phyloP scores from a whole-genome alignment of 2,797 vertebrate species.

The Periparus ater region DNA sequence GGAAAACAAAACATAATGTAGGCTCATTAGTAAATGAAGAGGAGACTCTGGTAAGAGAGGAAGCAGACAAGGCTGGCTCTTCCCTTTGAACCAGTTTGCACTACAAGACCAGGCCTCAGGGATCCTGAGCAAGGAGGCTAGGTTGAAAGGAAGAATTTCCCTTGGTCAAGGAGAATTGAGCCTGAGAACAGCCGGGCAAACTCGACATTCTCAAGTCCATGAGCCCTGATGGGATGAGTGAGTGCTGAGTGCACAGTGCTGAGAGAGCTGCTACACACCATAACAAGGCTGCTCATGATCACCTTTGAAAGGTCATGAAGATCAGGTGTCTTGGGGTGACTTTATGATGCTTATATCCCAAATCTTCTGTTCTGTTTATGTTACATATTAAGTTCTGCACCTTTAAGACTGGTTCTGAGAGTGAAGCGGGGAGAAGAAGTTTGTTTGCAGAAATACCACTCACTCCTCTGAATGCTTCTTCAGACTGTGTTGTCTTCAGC shows the following conservation, averaged over 20 bases:
- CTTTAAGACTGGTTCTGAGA: no score
- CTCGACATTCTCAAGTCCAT: neutral
- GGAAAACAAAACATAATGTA: neutral
- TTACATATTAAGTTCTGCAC: no score
- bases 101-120: neutral
- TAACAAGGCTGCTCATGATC: accelerated
- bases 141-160: no score
- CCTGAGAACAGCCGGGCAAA: neutral
- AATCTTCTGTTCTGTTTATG: no score
- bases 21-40: neutral
- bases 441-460: no score
- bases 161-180: neutral
- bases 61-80: neutral
- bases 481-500: no score
- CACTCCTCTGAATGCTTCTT: no score
- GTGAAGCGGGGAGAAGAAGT: no score
- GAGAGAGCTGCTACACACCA: neutral
- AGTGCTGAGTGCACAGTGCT: neutral
- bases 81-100: neutral
- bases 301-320: neutral
- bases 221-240: neutral
- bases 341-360: no score
- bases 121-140: neutral
- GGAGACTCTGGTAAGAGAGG: neutral
- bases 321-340: no score